Conservation (phyloP, 2,797 vertebrate species). For the Amblyopsis hoosieri region DNA sequence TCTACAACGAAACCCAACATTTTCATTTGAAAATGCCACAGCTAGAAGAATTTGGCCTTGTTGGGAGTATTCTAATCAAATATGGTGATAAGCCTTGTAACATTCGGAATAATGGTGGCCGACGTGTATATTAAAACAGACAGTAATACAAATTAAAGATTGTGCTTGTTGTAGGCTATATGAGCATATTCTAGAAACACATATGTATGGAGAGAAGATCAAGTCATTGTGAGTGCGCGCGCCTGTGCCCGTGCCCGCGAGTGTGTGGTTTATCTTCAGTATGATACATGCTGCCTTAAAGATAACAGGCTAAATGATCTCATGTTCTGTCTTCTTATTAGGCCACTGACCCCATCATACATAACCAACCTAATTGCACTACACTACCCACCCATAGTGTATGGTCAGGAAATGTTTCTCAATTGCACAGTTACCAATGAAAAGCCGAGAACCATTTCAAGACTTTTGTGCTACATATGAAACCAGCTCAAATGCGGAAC, state of each 20-base stretch:
- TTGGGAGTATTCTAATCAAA: no score
- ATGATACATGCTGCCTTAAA: constrained; percentile 1
- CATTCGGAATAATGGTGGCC: no score
- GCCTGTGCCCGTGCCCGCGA: constrained; percentile 8
- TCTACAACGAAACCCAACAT: no score
- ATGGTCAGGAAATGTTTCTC: constrained; percentile 6
- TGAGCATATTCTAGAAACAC: neutral
- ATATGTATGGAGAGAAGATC: neutral
- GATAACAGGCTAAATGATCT: constrained; percentile 46
- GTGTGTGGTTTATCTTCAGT: constrained; percentile 1
- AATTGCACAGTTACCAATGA: neutral
- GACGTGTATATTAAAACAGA: no score
- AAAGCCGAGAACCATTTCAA: neutral
- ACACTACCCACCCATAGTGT: neutral
- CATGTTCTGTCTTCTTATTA: constrained; percentile 26
- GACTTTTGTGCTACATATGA: neutral
- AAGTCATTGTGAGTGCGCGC: constrained; percentile 2
- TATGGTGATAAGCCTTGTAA: no score
- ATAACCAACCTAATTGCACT: neutral
- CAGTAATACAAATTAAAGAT: no score
- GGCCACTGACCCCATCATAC: constrained; percentile 42
- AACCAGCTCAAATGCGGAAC: neutral
- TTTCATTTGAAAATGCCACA: no score
- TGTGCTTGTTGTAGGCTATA: no score
- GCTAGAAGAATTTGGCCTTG: no score